Conservation (phyloP, 1,140 invertebrate genomes). For the Calycopis cecrops region DNA sequence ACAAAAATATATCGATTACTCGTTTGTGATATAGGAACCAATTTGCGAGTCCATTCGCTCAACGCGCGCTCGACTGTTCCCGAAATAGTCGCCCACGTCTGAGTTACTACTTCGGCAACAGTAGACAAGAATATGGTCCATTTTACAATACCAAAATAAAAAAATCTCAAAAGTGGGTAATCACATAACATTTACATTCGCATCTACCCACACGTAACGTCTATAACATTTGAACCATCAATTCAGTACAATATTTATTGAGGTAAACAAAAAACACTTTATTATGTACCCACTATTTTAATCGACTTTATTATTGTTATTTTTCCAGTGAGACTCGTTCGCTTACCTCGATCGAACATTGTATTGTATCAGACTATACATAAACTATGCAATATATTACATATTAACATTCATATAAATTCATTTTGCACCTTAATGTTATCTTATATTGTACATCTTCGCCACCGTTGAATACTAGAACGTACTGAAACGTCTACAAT, state of each 20-base stretch:
- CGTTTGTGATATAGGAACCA: slow-evolving; percentile 5
- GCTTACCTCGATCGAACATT: slow-evolving; percentile 4
- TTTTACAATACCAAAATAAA: slow-evolving; percentile 1
- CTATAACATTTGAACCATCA: slow-evolving; percentile 8
- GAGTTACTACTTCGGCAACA: not conserved
- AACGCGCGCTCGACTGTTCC: not conserved
- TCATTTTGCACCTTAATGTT: slow-evolving; percentile 6
- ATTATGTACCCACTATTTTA: not conserved
- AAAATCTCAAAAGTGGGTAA: slow-evolving; percentile 6
- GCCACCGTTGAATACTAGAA: not conserved
- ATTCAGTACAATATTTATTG: slow-evolving; percentile 7
- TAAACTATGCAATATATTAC: slow-evolving; percentile 8
- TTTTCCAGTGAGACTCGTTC: not conserved
- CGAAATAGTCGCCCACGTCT: not conserved
- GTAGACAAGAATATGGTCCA: not conserved
- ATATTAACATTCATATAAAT: slow-evolving; percentile 13
- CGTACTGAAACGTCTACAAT: not conserved
- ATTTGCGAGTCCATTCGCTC: slow-evolving; percentile 4
- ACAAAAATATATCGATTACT: not conserved
- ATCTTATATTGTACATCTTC: slow-evolving; percentile 6
- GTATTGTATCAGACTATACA: not conserved
- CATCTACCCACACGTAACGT: not conserved
- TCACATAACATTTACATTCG: not conserved
- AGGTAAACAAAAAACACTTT: not conserved
- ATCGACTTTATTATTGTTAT: not conserved